phyloP scores from a whole-genome alignment of 2,113 vertebrate genomes.

The Heliornis fulica region DNA sequence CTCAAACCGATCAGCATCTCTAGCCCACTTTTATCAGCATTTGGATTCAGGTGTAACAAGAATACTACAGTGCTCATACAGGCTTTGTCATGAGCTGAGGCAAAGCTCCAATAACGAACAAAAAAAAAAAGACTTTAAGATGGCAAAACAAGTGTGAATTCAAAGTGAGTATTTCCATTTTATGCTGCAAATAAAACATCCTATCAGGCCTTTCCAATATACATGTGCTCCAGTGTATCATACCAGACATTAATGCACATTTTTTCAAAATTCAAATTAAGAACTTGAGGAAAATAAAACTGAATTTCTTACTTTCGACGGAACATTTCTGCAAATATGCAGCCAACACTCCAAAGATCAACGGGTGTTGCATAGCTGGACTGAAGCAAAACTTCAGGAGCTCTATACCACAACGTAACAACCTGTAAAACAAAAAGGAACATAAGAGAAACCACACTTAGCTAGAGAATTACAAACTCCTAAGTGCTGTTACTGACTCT shows the following conservation, averaged over 20 bases:
- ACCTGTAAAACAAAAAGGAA: constrained; percentile 79
- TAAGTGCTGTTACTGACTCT: neutral
- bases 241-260: neutral
- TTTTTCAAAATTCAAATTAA: neutral
- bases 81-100: neutral
- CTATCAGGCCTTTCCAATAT: neutral
- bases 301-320: constrained; percentile 88
- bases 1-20: neutral
- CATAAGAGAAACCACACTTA: neutral
- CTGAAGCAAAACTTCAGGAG: constrained; percentile 95
- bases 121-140: neutral
- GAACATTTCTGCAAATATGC: constrained; percentile 99
- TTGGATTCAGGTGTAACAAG: neutral
- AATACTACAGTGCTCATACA: neutral
- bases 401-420: constrained; percentile 97
- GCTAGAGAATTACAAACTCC: neutral
- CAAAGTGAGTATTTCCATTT: neutral
- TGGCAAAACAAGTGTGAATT: neutral
- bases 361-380: constrained; percentile 97
- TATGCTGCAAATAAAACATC: neutral
- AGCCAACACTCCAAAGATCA: constrained; percentile 97
- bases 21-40: neutral
- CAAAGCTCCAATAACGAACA: neutral
- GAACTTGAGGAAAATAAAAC: constrained; percentile 16
- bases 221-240: neutral